Base-by-base conservation (phyloP, 2,113 vertebrate species). In the Tupaia tana region DNA sequence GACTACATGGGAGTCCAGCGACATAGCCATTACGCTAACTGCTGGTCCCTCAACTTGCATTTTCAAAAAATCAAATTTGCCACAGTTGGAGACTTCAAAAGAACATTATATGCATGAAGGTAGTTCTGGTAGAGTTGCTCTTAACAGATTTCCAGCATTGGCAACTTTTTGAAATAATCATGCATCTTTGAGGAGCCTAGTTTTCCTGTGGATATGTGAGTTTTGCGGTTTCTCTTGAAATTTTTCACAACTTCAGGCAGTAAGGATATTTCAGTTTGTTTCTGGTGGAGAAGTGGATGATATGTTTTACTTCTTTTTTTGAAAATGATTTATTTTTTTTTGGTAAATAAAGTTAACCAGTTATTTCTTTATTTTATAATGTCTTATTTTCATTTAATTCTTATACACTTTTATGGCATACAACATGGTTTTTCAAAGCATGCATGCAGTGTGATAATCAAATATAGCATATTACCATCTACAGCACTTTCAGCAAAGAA, bases 61-160 rank as follows among this genome's bases (percentile, higher is more conserved):
- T 94, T 94, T 95, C 74, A 95, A 89, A 95, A 79, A 88, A 58
- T 82, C 69, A 80, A 81, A 92, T 94, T 95, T 92, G 64, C 89
- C 27, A 75, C 66, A 75, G 78, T 43, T 96, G 79, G 91, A 95
- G 78, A 63, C 83, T 89, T 95, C 89, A 77, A 91, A 94, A 92
- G 86, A 87, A 86, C 71, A 12, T 77, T 79, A n/a, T 27, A 81
- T 87, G 15, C 9, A 61, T 71, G 70, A 90, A 83, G 64, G 34
- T 22, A 69, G 13, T 52, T 58, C 43, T 96, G 13, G 81, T 94
- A 89, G 82, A 89, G 66, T 67, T 95, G 34, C 54, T 92, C 29
- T 59, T 92, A 22, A 90, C 87, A 66, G 58, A 3, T 85, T 61
- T 83, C 29, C 52, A 25, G 56, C 54, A 66, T 82, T 66, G 61